Evolutionary conservation across 2,113 vertebrate genomes (phyloP).

Genomic region (Tamias sibiricus): DNA sequence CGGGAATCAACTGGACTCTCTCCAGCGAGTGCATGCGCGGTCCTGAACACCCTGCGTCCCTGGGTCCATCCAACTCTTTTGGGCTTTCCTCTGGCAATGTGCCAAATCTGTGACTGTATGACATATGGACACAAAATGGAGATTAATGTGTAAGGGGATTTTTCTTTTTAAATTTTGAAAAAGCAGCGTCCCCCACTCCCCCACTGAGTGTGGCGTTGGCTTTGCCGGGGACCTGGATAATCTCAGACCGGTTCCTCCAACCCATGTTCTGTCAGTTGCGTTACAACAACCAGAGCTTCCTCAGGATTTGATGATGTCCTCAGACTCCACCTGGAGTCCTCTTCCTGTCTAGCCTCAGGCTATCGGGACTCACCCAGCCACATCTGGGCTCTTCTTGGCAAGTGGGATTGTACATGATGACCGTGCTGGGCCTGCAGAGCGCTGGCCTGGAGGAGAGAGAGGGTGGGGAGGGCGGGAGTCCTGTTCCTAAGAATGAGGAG

Average conservation of each 20-base stretch:
- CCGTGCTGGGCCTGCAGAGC: neutral
- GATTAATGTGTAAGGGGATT: neutral
- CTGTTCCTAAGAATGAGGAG: neutral
- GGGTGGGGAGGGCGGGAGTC: neutral
- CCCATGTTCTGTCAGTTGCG: neutral
- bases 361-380: neutral
- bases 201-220: neutral
- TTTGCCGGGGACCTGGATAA: neutral
- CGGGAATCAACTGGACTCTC: rapidly evolving
- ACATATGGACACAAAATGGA: rapidly evolving
- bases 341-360: neutral
- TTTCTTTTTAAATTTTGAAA: neutral
- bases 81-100: rapidly evolving
- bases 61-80: neutral
- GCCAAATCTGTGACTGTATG: rapidly evolving
- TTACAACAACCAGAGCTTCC: neutral
- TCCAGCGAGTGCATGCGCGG: neutral
- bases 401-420: neutral
- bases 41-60: too few species aligned
- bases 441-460: neutral
- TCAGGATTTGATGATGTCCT: neutral
- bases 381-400: neutral
- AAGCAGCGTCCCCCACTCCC: neutral
- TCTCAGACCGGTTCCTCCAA: neutral
- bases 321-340: neutral